These are phyloP conservation scores for Pissodes strobi DNA, from an alignment of 1,140 invertebrate genomes.

Conservation along the genomic window DNA sequence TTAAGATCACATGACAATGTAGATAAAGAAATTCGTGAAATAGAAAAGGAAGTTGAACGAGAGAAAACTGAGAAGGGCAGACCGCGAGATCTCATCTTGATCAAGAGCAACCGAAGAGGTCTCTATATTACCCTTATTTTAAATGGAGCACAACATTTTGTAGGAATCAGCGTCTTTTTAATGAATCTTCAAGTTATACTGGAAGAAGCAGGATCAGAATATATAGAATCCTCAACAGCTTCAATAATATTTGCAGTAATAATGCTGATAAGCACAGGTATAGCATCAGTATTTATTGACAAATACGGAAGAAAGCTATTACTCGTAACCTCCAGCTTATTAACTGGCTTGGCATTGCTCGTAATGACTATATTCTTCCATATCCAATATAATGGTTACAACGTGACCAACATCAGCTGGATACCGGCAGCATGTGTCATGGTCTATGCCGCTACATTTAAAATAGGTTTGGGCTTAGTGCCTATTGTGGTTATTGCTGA, in stretches of 20 bases:
- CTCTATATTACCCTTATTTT: constrained; percentile 40
- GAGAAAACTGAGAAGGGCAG: constrained; percentile 39
- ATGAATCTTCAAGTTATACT: constrained; percentile 46
- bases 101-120: constrained; percentile 41
- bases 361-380: constrained; percentile 41
- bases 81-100: constrained; percentile 36
- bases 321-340: constrained; percentile 44
- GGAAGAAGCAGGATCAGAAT: constrained; percentile 31
- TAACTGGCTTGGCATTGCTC: constrained; percentile 22
- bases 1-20: constrained; percentile 58
- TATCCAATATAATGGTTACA: constrained; percentile 16
- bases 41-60: constrained; percentile 38
- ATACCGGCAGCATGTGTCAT: constrained; percentile 35
- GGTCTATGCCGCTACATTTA: constrained; percentile 39
- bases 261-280: constrained; percentile 43
- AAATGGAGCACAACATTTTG: constrained; percentile 42
- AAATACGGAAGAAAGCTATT: constrained; percentile 56
- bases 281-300: constrained; percentile 52
- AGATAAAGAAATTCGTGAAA: constrained; percentile 46
- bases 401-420: constrained; percentile 31
- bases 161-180: constrained; percentile 39
- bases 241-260: constrained; percentile 42
- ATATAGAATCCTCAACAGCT: constrained; percentile 27
- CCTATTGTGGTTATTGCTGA: constrained; percentile 72
- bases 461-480: constrained; percentile 57